Base-by-base conservation (phyloP, 2,113 vertebrate species). In the Grallaria varia region DNA sequence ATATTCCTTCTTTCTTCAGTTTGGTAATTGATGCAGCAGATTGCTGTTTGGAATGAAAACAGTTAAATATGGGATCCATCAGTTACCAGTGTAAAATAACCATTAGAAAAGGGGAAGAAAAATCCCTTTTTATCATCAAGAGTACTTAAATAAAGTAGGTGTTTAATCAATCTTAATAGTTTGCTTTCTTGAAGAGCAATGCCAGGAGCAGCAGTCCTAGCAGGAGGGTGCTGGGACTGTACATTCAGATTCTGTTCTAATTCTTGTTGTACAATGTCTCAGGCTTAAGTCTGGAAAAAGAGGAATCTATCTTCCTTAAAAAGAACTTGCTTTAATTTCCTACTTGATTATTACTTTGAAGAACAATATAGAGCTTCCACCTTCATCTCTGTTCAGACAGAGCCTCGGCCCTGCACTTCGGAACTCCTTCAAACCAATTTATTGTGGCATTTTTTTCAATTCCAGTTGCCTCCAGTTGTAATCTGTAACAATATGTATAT, bases 101-200 rank as follows among this genome's bases (percentile, higher is more conserved):
- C 47, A n/a, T 91, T 69, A 81, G 62, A 25, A 91, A 44, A 81
- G 88, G 91, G 89, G 83, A 97, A 97, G 92, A 97, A 97, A 75
- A 83, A 90, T 59, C 17, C 45, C 93, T 97, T 98, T 97, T 98
- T 97, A 92, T 98, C 98, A 96, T 97, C 93, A 94, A 91, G 93
- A 96, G 86, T 97, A 92, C 97, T 98, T 97, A 96, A 96, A 94
- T 84, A 95, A 95, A 97, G 95, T 86, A 97, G 96, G 89, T 97
- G 86, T 97, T 98, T 96, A 96, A 98, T 98, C 96, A 97, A n/a
- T 91, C 90, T 88, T 86, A 95, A 87, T 97, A 52, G 71, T 96
- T 98, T 97, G 79, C 94, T 97, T 97, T 95, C 93, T 93, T 37
- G 67, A 86, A 92, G 94, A 97, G 93, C 87, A 90, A 20, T 90